Evolutionary conservation across 2,888 invertebrate species (phyloP).

Genomic region (Sceliomorpha sp.): DNA sequence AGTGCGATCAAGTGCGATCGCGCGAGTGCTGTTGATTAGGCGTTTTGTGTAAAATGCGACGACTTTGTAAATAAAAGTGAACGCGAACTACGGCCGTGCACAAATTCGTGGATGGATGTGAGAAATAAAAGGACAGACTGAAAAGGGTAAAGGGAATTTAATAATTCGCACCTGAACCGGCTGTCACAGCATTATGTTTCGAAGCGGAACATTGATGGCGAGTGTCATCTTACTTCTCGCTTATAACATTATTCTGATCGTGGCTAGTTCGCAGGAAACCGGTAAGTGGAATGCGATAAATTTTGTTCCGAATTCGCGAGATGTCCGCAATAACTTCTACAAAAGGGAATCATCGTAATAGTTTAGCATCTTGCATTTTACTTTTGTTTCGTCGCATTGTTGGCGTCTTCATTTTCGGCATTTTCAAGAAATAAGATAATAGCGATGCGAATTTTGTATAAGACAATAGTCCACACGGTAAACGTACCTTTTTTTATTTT

Average conservation of each 20-base stretch:
- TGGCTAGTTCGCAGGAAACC: constrained; percentile 62
- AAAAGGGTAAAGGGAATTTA: constrained; percentile 1
- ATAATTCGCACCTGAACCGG: constrained; percentile 57
- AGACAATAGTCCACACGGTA: no score
- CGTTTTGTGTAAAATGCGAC: constrained; percentile 1
- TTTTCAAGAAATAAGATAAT: no score
- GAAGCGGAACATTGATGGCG: constrained; percentile 70
- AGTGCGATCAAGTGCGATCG: constrained; percentile 1
- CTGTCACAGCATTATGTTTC: constrained; percentile 78
- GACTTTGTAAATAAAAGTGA: neutral
- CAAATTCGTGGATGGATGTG: neutral
- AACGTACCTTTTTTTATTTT: no score
- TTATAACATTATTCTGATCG: constrained; percentile 61
- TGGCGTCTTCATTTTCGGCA: no score
- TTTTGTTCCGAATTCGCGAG: no score
- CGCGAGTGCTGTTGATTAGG: neutral
- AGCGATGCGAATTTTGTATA: no score
- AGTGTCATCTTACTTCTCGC: constrained; percentile 66
- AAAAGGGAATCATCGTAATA: no score
- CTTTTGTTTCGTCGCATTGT: no score
- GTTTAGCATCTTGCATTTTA: no score
- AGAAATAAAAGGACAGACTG: neutral
- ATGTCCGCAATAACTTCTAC: no score
- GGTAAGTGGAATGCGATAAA: constrained; percentile 58
- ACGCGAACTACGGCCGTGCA: neutral